Base-by-base conservation (phyloP, 2,797 vertebrate genomes). In the Nannoperca australis region DNA sequence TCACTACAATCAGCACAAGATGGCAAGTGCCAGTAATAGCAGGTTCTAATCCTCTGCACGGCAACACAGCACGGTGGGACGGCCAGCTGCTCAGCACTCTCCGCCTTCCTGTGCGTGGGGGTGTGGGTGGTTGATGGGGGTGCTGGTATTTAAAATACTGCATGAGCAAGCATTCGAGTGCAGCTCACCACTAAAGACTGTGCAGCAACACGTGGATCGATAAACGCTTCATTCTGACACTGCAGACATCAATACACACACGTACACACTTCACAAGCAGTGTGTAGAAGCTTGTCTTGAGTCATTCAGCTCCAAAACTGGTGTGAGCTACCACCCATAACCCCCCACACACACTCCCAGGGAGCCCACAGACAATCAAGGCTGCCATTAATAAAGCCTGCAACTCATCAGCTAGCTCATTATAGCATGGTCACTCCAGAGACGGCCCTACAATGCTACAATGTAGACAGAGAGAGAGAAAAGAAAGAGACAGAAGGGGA, bases 331-430 rank as follows among this genome's bases (percentile, higher is more conserved):
- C 59, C 51, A 64, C 83, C 84, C 77, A 73, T 53, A 62, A 50
- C 9, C 44, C 32, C 68, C 8, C 30, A 59, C 1, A 20, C 67
- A 36, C 70, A 30, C 65, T 68, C 62, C 76, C 75, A 61, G 55
- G 34, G 71, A 89, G 74, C 53, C 85, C 70, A 47, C 62, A 87
- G 70, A 90, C 83, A 85, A 90, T 87, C 75, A 87, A 64, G 66
- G 53, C 78, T 73, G 76, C 79, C 74, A 79, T 90, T 90, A 91
- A 89, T 88, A 78, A 78, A 81, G 82, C 70, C 70, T 34, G 75
- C 64, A 4, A 79, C 83, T 90, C 89, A 87, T 91, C 88, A 86
- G 82, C 88, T 17, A 56, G 83, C 86, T 93, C 82, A 87, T 92
- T 88, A 92, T 65, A 67, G 76, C 79, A 27, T 5, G 79, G 88